Conservation (phyloP, 2,888 invertebrate species). For the Petrolisthes cinctipes region DNA sequence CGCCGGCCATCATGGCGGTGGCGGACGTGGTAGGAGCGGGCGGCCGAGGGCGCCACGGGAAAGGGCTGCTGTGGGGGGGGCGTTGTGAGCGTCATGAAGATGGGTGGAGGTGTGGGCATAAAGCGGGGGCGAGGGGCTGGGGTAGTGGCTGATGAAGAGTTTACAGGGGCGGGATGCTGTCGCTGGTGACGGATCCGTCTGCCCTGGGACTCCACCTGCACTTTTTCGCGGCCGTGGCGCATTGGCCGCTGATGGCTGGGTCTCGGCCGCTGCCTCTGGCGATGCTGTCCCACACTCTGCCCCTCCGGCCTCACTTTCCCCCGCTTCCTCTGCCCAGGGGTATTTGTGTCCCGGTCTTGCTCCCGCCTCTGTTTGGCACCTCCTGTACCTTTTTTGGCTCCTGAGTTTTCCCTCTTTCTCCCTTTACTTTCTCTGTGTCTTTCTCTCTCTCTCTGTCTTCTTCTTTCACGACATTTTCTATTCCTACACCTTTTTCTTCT, state of each 20-base stretch:
- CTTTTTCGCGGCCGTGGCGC: not conserved
- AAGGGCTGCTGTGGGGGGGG: slow-evolving; percentile 44
- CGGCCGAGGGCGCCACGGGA: slow-evolving; percentile 57
- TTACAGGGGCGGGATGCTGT: not conserved
- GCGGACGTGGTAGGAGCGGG: slow-evolving; percentile 51
- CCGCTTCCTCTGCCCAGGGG: slow-evolving; percentile 8
- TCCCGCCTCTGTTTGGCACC: slow-evolving; percentile 4
- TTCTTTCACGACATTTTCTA: slow-evolving; percentile 49
- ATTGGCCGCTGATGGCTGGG: not conserved
- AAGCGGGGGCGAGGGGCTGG: not conserved
- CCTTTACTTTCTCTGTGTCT: slow-evolving; percentile 16
- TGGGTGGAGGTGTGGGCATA: slow-evolving; percentile 25
- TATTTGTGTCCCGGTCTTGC: slow-evolving; percentile 12
- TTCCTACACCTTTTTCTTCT: slow-evolving; percentile 43
- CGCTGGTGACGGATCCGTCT: slow-evolving; percentile 32
- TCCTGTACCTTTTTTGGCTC: not conserved
- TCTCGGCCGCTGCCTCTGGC: slow-evolving; percentile 16
- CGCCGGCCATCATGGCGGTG: slow-evolving; percentile 44
- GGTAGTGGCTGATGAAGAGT: not conserved
- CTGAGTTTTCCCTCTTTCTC: not conserved
- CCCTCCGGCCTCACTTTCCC: slow-evolving; percentile 3
- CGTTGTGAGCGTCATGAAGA: slow-evolving; percentile 11
- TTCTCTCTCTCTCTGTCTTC: slow-evolving; percentile 29
- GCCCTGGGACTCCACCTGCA: not conserved
- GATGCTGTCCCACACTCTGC: not conserved